Conservation (phyloP, 2,888 invertebrate genomes). For the Stenodema calcarata region DNA sequence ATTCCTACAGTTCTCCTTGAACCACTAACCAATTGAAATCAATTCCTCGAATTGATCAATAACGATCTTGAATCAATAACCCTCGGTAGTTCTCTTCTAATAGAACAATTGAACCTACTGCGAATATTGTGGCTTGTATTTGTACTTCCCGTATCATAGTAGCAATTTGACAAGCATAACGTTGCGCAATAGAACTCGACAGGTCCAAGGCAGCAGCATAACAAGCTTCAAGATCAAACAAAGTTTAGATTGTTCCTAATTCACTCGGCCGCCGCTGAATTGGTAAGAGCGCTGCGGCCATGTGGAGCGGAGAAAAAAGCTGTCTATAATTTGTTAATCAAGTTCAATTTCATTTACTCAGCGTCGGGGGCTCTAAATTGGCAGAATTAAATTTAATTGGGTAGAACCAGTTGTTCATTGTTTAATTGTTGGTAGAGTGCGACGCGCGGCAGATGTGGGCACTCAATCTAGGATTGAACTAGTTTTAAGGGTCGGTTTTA, state of each 20-base stretch:
- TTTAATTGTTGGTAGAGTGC: slow-evolving; percentile 43
- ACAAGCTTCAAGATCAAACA: neutral
- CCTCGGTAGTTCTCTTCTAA: too few species aligned
- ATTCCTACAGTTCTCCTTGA: too few species aligned
- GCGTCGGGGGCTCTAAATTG: slow-evolving; percentile 46
- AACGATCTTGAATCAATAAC: too few species aligned
- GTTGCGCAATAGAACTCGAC: neutral
- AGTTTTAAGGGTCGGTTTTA: slow-evolving; percentile 16
- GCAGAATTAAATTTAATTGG: slow-evolving; percentile 49
- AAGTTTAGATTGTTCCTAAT: slow-evolving; percentile 13
- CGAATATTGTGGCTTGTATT: too few species aligned
- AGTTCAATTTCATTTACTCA: slow-evolving; percentile 50
- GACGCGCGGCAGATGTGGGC: slow-evolving; percentile 43
- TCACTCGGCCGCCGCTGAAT: slow-evolving; percentile 33
- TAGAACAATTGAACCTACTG: too few species aligned
- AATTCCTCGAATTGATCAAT: too few species aligned
- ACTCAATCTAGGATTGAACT: slow-evolving; percentile 35
- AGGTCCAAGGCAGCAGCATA: neutral
- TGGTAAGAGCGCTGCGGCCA: slow-evolving; percentile 9
- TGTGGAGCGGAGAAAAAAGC: slow-evolving; percentile 29
- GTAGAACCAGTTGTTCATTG: slow-evolving; percentile 42
- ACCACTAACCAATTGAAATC: too few species aligned
- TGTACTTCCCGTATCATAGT: neutral
- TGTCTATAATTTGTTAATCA: slow-evolving; percentile 52
- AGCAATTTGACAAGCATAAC: neutral